Evolutionary conservation across 2,888 invertebrate genomes (phyloP).

Genomic region (Dascillus cervinus): DNA sequence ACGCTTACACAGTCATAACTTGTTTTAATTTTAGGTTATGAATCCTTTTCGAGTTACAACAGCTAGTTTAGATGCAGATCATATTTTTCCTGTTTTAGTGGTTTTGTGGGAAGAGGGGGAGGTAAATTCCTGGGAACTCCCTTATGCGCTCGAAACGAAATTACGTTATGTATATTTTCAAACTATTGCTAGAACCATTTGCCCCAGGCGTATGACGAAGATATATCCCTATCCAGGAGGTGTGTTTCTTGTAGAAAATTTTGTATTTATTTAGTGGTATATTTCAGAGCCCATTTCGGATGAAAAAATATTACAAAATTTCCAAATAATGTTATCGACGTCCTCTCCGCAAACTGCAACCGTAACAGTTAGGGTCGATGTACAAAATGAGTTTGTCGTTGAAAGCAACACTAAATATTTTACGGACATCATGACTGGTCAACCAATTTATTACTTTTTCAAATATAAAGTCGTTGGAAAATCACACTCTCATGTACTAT

Average conservation of each 20-base stretch:
- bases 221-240: too few species aligned
- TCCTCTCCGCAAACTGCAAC: conserved; percentile 47
- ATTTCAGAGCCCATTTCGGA: too few species aligned
- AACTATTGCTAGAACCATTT: conserved; percentile 52
- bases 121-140: conserved; percentile 29
- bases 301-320: too few species aligned
- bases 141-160: conserved; percentile 15
- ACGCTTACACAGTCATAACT: too few species aligned
- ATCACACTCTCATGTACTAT: conserved; percentile 44
- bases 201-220: conserved; percentile 52
- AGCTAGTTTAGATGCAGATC: too few species aligned
- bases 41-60: too few species aligned
- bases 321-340: too few species aligned
- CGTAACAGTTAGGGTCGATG: conserved; percentile 50
- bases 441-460: conserved; percentile 56
- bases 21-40: too few species aligned
- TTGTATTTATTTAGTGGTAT: too few species aligned
- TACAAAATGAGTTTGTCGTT: conserved; percentile 50
- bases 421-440: conserved; percentile 32
- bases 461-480: conserved; percentile 41
- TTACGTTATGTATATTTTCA: conserved; percentile 39
- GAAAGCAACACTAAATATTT: conserved; percentile 33
- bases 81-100: too few species aligned
- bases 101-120: too few species aligned
- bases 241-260: too few species aligned